Base-by-base conservation (phyloP, 2,113 vertebrate genomes). In the Strix aluco region DNA sequence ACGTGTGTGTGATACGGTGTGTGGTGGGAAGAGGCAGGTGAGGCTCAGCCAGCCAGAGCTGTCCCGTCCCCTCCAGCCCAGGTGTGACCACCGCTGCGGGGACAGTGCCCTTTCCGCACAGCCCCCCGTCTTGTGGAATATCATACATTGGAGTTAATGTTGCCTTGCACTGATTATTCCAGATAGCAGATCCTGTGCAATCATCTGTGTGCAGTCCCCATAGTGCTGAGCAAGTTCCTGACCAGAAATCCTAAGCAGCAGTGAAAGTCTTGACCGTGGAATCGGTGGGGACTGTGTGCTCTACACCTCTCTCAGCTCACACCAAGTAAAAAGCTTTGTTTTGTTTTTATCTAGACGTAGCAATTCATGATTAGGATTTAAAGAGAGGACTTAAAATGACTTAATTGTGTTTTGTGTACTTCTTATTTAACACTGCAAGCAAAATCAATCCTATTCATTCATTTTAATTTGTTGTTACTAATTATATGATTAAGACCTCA, bases 1-100 rank as follows among this genome's bases (percentile, higher is more conserved):
- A 26, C 3, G 1, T 8, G 22, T 16, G 8, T 1, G 0, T 29
- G 67, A 15, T 40, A 5, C 0, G 9, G 51, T 3, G 4, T 14
- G 57, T 25, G 72, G 49, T 12, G 51, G 78, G 59, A 59, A 55
- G 32, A 44, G 18, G 25, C 4, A 20, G 14, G 47, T 67, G 34
- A 20, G 65, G 63, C 29, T 52, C 11, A 15, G 42, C 67, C 13
- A 1, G 6, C 18, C 0, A 0, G 34, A 18, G 44, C 55, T 23
- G 38, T 25, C 16, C 2, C 8, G 2, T 6, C 54, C 32, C 25
- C 29, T 6, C 38, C 80, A 67, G 74, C 74, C 54, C 58, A 26
- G 52, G 21, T 0, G 2, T 19, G 36, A 23, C 36, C 8, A 0
- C 0, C 4, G 15, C 26, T 2, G 54, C 4, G 49, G 29, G 66